These are phyloP conservation scores for Okamejei kenojei DNA, from an alignment of 2,797 vertebrate species.

Conservation along the genomic window DNA sequence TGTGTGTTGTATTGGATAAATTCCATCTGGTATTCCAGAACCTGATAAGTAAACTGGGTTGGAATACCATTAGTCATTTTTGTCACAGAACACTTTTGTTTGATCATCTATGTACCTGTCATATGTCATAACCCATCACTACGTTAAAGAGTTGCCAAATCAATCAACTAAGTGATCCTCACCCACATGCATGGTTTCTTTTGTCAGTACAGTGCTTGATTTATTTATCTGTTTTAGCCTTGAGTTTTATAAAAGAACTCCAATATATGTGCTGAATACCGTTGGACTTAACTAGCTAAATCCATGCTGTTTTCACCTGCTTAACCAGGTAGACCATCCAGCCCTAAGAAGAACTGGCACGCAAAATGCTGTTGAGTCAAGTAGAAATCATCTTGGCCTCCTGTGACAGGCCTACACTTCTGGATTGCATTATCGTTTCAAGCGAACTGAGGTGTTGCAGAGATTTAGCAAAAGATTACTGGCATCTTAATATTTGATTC, in stretches of 20 bases:
- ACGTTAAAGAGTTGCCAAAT: neutral
- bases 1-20: slow-evolving; percentile 6
- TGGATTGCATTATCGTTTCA: neutral
- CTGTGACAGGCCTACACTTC: neutral
- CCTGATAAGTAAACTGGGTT: neutral
- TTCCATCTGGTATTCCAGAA: neutral
- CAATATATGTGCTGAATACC: too few species aligned
- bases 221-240: neutral
- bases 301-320: neutral
- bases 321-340: neutral
- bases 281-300: neutral
- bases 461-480: neutral
- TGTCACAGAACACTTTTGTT: neutral
- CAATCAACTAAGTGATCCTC: neutral
- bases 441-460: neutral
- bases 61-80: neutral
- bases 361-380: neutral
- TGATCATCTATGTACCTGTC: neutral
- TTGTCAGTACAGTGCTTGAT: neutral
- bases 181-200: neutral
- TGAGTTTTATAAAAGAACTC: neutral
- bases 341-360: neutral
- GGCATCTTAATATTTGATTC: neutral
- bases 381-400: neutral
- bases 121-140: neutral